phyloP scores from a whole-genome alignment of 2,888 invertebrate genomes.

The Harpagoxenus sublaevis region DNA sequence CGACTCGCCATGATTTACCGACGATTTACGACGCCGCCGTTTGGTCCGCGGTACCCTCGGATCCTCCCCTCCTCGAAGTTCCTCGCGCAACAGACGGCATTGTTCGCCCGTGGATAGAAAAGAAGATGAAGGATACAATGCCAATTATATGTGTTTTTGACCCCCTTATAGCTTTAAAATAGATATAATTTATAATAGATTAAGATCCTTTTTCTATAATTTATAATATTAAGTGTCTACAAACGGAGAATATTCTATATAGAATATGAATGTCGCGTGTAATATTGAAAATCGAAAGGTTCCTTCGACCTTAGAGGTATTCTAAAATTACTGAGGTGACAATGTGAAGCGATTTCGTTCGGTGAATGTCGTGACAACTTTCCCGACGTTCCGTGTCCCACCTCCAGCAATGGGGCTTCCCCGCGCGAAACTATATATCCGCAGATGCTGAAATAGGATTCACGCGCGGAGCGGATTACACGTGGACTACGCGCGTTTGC shows the following conservation, averaged over 20 bases:
- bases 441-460: constrained; percentile 27
- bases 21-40: constrained; percentile 39
- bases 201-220: too few species aligned
- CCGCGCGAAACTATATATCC: constrained; percentile 51
- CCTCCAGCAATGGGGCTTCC: not conserved
- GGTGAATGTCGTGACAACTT: constrained; percentile 15
- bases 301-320: not conserved
- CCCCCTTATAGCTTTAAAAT: not conserved
- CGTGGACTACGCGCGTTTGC: constrained; percentile 49
- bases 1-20: constrained; percentile 75
- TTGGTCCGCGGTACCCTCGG: constrained; percentile 41
- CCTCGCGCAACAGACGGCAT: constrained; percentile 21
- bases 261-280: not conserved
- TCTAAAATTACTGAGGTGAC: not conserved
- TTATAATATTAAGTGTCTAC: not conserved
- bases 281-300: not conserved
- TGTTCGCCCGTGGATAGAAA: not conserved
- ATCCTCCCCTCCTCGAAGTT: not conserved
- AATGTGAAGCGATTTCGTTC: not conserved
- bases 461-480: constrained; percentile 49
- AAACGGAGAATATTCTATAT: not conserved
- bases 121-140: not conserved
- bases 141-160: not conserved
- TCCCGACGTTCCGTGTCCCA: constrained; percentile 1
- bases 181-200: not conserved